Evolutionary conservation across 2,797 vertebrate genomes (phyloP), one percentile per base, ranked within the genome.

Genomic region (Caiman crocodilus): DNA sequence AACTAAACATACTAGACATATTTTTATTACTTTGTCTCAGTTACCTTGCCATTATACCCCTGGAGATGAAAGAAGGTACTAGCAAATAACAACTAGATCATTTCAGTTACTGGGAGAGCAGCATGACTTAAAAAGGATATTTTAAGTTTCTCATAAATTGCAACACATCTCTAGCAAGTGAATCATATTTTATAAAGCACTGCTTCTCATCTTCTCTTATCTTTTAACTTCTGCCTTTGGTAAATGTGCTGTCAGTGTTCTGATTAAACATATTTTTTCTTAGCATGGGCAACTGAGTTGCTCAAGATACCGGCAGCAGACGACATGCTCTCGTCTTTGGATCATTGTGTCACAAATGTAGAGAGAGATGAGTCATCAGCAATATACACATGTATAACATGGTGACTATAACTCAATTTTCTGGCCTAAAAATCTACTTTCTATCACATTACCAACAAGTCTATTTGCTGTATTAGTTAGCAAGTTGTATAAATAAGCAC

Each of bases 301-400:
- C 5, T 75, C 3, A 1, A 30, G 2, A 28, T 3, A 0, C 0
- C 0, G 2, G 12, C 12, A 10, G 11, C 23, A 73, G 35, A 2
- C 2, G 56, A 42, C 1, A 23, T 23, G 50, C 5, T 11, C 55
- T 11, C 57, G 55, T 30, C 2, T 10, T 57, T 74, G 23, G 11
- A 12, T 59, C 32, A 3, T 0, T 7, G 16, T 56, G 20, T 58
- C 75, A 76, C 83, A 35, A 6, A 1, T 5, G 1, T 1, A 3
- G 14, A 18, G 21, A 67, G 32, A 67, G 18, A 32, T 11, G 30
- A 21, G 63, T 16, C 20, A 3, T 23, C 18, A 23, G 1, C 0
- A 0, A 5, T 2, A 30, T 21, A 32, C n/a, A 14, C 2, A 7
- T 25, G 5, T 25, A 59, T 32, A 9, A 4, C 0, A 28, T 32